phyloP scores from a whole-genome alignment of 2,888 invertebrate genomes.

The Drosophila basisetae region DNA sequence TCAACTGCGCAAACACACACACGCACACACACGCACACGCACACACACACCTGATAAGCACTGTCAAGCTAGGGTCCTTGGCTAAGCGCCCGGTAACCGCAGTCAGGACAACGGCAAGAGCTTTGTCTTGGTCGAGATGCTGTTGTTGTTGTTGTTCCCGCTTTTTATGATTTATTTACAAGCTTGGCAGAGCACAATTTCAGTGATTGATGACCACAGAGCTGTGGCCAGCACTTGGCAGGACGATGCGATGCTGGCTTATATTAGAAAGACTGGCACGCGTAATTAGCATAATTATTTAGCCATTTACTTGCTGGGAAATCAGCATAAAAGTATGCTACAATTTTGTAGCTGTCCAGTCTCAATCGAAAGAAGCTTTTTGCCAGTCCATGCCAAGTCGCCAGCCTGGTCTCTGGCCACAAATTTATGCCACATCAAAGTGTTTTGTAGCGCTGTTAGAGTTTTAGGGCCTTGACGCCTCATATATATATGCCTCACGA shows the following conservation, averaged over 20 bases:
- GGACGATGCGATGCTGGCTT: constrained; percentile 17
- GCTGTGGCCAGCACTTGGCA: constrained; percentile 30
- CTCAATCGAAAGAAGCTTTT: constrained; percentile 28
- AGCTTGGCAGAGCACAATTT: constrained; percentile 52
- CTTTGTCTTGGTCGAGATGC: constrained; percentile 24
- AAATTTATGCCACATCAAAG: constrained; percentile 61
- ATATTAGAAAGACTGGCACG: constrained; percentile 58
- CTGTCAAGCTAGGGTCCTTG: constrained; percentile 15
- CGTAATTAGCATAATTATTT: constrained; percentile 74
- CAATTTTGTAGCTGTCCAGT: background rate
- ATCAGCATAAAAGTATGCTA: constrained; percentile 28
- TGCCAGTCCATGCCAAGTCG: constrained; percentile 3
- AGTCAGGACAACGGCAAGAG: constrained; percentile 55
- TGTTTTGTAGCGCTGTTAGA: constrained; percentile 54
- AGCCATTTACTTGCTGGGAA: constrained; percentile 42
- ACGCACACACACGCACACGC: constrained; percentile 10
- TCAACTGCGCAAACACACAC: constrained; percentile 10
- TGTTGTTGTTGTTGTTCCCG: constrained; percentile 13
- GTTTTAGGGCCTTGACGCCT: constrained; percentile 31
- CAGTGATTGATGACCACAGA: constrained; percentile 67
- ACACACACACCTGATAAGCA: background rate
- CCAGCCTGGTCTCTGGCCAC: background rate
- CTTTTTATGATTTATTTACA: constrained; percentile 76
- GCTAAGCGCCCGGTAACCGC: constrained; percentile 59
- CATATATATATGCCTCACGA: constrained; percentile 11